Evolutionary conservation across 2,888 invertebrate genomes (phyloP).

Genomic region (Thysanoteuthis rhombus): DNA sequence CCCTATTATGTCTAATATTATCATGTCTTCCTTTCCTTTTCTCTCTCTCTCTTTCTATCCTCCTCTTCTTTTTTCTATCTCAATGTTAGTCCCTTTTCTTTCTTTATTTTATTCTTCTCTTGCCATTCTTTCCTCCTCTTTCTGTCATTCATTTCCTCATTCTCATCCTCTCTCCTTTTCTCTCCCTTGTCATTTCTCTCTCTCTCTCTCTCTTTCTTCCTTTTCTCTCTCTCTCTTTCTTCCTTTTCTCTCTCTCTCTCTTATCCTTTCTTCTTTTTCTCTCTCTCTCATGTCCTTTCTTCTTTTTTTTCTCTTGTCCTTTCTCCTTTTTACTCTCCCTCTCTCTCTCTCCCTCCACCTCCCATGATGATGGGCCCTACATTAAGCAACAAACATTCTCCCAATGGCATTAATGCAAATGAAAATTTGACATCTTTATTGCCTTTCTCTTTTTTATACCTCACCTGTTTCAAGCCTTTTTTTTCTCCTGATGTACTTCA

Average conservation of each 20-base stretch:
- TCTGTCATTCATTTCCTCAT: not conserved
- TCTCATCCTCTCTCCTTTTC: not conserved
- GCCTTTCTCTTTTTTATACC: not conserved
- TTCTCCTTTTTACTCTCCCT: not conserved
- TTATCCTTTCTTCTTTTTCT: not conserved
- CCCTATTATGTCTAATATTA: too few species aligned
- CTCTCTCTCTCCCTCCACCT: not conserved
- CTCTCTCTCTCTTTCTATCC: too few species aligned
- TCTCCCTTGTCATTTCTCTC: not conserved
- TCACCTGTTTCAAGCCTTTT: not conserved
- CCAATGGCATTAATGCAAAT: not conserved
- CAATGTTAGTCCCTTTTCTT: not conserved
- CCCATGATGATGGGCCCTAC: not conserved
- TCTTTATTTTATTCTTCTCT: too few species aligned
- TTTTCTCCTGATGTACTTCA: not conserved
- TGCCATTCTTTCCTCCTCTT: too few species aligned
- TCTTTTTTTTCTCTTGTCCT: not conserved
- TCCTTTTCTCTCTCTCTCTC: not conserved
- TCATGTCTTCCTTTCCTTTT: too few species aligned
- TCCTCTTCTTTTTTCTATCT: too few species aligned
- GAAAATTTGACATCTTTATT: constrained; percentile 12
- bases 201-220: not conserved
- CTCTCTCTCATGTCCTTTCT: not conserved
- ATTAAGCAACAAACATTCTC: not conserved
- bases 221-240: not conserved